These are phyloP conservation scores for Grapholita molesta DNA, from an alignment of 1,140 invertebrate genomes.

Conservation along the genomic window DNA sequence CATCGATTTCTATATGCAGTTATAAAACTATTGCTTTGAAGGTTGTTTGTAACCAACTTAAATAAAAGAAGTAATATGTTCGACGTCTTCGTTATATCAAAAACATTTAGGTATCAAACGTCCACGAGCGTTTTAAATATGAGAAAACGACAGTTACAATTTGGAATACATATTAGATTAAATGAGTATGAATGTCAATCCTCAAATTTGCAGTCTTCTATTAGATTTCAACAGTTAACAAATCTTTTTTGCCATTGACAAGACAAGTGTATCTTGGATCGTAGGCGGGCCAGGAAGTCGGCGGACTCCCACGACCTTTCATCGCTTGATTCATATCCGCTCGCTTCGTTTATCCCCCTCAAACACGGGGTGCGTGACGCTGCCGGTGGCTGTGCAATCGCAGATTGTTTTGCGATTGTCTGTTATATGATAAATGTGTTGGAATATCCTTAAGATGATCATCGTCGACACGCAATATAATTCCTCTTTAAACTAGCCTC, in stretches of 20 bases:
- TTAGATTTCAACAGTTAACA: background rate
- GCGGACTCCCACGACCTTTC: constrained; percentile 56
- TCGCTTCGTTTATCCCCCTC: background rate
- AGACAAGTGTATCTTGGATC: background rate
- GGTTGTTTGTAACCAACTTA: no score
- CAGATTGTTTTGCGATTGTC: background rate
- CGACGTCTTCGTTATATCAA: no score
- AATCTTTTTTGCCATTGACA: background rate
- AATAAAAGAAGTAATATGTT: no score
- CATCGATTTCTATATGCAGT: no score
- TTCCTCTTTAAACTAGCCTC: no score
- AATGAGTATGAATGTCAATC: no score
- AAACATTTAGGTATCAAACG: no score
- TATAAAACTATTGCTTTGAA: no score
- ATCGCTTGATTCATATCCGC: constrained; percentile 57
- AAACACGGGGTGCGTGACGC: background rate
- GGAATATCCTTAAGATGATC: constrained; percentile 8
- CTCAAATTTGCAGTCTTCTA: background rate
- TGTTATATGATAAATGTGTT: background rate
- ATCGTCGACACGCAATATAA: constrained; percentile 34
- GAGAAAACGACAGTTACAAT: no score
- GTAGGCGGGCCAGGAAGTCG: constrained; percentile 61
- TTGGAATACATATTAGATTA: no score
- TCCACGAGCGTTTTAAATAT: no score
- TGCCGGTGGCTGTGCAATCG: background rate